Evolutionary conservation across 2,888 invertebrate genomes (phyloP), one percentile per base, ranked within the genome.

Genomic region (Cepaea hortensis): DNA sequence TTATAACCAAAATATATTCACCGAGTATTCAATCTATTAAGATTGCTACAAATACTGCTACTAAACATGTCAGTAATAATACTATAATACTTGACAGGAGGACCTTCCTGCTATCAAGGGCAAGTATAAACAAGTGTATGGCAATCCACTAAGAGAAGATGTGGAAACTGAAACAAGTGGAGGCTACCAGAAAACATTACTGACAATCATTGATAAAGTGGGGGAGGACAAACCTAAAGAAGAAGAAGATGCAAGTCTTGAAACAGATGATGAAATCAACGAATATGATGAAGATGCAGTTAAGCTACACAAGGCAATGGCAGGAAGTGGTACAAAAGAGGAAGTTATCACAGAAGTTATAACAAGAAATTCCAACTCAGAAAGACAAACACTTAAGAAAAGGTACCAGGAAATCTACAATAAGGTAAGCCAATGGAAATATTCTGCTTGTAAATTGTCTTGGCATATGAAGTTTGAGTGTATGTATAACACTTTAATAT

Each of bases 31-130:
- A 55, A 11, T 55, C 55, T 11, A 55, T 55, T 55, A 55, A 55
- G 55, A 55, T 11, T 11, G 11, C 11, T 55, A 11, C 11, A 55
- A 55, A 55, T 55, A 55, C 55, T 55, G 6, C 55, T 55, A 2
- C 55, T 55, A 55, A 55, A 55, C 55, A 55, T 55, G 55, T 55
- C 55, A 55, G 55, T 55, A 55, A 55, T 55, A 55, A 55, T 55
- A 55, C 55, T 55, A 35, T 72, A 65, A 83, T 61, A 7, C n/a
- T 84, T 91, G 91, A 61, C 90, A 95, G 95, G 91, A 94, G 85
- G 95, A 95, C 90, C 91, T 95, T 23, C 91, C 91, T 70, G 93
- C 94, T 84, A 94, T 95, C 86, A 94, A 94, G 87, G 93, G 92
- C 11, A 90, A 90, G 84, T 95, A 94, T 89, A 90, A 92, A 85